Percentiles rank a stretch among this genome's conserved stretches.
Evolutionary conservation across 2,113 vertebrate species (phyloP).

Genomic region (Zosterops borbonicus): DNA sequence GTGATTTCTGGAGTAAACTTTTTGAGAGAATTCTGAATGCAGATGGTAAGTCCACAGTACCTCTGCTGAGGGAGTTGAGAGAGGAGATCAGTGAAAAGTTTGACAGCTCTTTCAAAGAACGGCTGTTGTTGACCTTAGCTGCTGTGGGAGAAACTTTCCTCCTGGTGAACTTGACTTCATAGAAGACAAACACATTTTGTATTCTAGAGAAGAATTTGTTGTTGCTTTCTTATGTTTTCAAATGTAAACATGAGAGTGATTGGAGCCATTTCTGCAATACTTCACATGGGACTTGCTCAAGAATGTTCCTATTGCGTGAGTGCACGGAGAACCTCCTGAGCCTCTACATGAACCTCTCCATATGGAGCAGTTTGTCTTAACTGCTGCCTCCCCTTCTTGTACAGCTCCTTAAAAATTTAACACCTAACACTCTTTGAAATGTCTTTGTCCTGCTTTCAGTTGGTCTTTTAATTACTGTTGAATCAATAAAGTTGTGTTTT

Average conservation of each 20-base stretch:
- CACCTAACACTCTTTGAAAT: neutral
- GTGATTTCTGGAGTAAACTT: conserved; percentile 76
- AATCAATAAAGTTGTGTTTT: conserved; percentile 57
- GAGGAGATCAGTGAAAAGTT: conserved; percentile 67
- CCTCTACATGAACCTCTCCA: neutral
- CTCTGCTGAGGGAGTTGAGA: conserved; percentile 73
- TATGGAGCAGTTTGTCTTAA: neutral
- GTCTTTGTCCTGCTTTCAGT: neutral
- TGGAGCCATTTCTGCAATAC: neutral
- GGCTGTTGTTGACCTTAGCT: conserved; percentile 65
- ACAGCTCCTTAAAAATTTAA: neutral
- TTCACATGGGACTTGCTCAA: neutral
- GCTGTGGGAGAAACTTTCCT: conserved; percentile 61
- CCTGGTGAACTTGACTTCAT: conserved; percentile 38
- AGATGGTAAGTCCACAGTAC: conserved; percentile 63
- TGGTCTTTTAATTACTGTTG: neutral
- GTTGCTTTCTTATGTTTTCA: neutral
- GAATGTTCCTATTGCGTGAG: neutral
- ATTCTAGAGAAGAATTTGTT: neutral
- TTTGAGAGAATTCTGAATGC: conserved; percentile 79
- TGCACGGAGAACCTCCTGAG: neutral
- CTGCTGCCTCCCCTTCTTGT: neutral
- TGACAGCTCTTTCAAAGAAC: conserved; percentile 68
- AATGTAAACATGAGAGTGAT: neutral
- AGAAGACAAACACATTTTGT: neutral